Base-by-base conservation (phyloP, 1,140 invertebrate genomes). In the Drosophila melanica region DNA sequence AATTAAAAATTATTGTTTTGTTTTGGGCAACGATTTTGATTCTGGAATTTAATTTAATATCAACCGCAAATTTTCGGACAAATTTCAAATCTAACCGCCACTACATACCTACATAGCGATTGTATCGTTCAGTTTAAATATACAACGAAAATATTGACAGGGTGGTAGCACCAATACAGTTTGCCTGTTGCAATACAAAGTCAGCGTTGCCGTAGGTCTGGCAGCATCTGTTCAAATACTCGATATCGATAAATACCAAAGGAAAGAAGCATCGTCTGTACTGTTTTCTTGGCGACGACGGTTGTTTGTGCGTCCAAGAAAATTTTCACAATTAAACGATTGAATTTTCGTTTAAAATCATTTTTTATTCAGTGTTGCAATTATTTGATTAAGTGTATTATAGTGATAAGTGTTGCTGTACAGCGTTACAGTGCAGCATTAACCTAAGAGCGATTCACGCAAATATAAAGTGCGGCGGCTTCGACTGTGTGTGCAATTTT, bases 401-500 rank as follows among this genome's bases (percentile, higher is more conserved):
- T 54, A 62, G n/a, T 11, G 23, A 18, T 50, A 67, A 41, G 44
- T 35, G 48, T 9, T 35, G 23, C 35, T 42, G 42, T 57, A 20
- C 27, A 41, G n/a, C n/a, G 42, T 37, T 35, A 12, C 23, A 16
- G 6, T 51, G 30, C 11, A 35, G 27, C 30, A 35, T 20, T 37
- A 41, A 18, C 18, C 23, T 6, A 39, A 35, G 12, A 18, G 37
- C 37, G 10, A 47, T 60, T 51, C 50, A 59, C 42, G 62, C 4
- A 39, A 16, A 20, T 12, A 35, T 57, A 62, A 64, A 66, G 67
- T 79, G 79, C 68, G 72, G 70, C 84, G 71, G 20, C 75, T 63
- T 59, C 42, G 75, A 50, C 27, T 59, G 65, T 67, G 64, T 58
- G 55, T 72, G 42, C 45, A 66, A 69, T 33, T 62, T 53, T 37